Evolutionary conservation across 2,113 vertebrate species (phyloP), one percentile per base, ranked within the genome.

Genomic region (Condylura cristata): DNA sequence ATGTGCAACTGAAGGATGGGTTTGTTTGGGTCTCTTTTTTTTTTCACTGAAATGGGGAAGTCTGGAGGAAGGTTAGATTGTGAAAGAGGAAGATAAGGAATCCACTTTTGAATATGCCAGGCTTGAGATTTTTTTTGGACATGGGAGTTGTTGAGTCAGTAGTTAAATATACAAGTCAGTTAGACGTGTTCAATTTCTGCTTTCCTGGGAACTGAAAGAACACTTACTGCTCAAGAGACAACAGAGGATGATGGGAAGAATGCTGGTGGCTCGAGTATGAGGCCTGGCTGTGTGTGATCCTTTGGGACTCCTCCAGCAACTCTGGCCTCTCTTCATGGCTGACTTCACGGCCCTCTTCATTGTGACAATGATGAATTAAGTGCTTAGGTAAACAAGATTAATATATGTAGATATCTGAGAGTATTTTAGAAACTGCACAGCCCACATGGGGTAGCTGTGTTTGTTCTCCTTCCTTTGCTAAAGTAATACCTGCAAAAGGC

Each of bases 301-400:
- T 51, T 48, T 53, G 75, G 58, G 46, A 70, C 8, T 65, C 46
- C 30, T 86, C 20, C 17, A 26, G 30, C 32, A 56, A 12, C 5
- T 56, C 83, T 86, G 48, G n/a, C 76, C 71, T 87, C 86, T 71
- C 58, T 90, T 90, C 32, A 26, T 84, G 86, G 58, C 41, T 30
- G 18, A 78, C 34, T 39, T 65, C 84, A 80, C 56, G 34, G 41
- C 72, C 37, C n/a, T n/a, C 65, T 51, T 58, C 14, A 14, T 37
- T 86, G 58, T 86, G 58, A 88, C 60, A 39, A 41, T 22, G 46
- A 20, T 44, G 63, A 70, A 46, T 24, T 79, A 32, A 11, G 20
- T 46, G 39, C 86, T 84, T 66, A 68, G 30, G 17, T 84, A 58
- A 89, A 72, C 11, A 58, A 46, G 61, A 30, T 58, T 58, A 39